Conservation (phyloP, 2,113 vertebrate species). For the Neodontobutis hainanensis region DNA sequence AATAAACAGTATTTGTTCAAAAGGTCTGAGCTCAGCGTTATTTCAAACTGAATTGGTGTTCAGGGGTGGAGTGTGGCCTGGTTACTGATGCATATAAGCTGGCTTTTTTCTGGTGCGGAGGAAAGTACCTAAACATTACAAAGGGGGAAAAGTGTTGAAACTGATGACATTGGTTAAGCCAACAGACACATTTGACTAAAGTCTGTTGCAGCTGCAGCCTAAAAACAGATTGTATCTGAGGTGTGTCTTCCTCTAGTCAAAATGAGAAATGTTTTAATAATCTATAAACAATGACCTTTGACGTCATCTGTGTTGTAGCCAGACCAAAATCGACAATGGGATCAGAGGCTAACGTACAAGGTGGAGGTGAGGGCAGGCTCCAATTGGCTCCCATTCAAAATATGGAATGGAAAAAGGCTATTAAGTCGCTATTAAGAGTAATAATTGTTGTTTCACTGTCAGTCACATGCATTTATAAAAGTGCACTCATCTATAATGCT, state of each 20-base stretch:
- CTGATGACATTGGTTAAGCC: neutral
- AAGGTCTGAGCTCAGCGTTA: neutral
- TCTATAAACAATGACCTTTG: neutral
- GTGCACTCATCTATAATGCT: no score
- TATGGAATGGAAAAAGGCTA: no score
- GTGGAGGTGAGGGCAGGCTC: no score
- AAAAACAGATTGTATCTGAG: neutral
- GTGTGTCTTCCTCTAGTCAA: neutral
- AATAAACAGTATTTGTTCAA: neutral
- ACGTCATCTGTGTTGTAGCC: no score
- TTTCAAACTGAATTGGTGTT: neutral
- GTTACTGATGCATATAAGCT: slow-evolving; percentile 36
- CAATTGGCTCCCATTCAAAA: no score
- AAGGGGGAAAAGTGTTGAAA: neutral
- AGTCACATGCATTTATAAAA: no score
- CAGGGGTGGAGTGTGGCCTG: slow-evolving; percentile 35
- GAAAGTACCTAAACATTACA: slow-evolving; percentile 65
- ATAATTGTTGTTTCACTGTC: no score
- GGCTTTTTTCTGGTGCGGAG: slow-evolving; percentile 9
- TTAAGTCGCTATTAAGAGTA: no score
- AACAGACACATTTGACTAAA: neutral
- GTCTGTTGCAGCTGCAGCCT: neutral
- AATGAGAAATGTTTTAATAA: neutral
- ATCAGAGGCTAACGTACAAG: no score
- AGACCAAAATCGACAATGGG: neutral